Base-by-base conservation (phyloP, 2,888 invertebrate genomes). In the Dioctria rufipes region DNA sequence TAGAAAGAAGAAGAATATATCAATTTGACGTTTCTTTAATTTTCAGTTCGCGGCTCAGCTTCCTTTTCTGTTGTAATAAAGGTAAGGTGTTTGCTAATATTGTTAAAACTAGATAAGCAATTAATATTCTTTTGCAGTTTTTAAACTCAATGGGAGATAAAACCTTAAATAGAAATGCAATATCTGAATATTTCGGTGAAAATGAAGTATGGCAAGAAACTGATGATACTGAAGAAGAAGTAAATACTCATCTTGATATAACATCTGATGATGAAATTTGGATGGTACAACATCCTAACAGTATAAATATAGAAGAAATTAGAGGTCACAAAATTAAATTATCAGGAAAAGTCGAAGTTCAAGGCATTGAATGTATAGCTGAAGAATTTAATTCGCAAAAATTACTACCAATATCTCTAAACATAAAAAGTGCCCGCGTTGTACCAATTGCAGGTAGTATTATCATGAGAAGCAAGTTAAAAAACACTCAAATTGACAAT, bases 291-390 rank as follows among this genome's bases (percentile, higher is more conserved):
- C 58, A 58, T 37, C 67, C 79, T 0, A 69, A 60, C 46, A 60
- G 69, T 58, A 67, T 79, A 43, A 60, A 37, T 5, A 5, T 60
- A 8, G 37, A 58, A 5, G 8, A 43, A 3, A 9, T 79, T 4
- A 37, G 58, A n/a, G 46, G 39, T n/a, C 37, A 79, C 54, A 79
- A 46, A 43, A 9, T 79, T 8, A 79, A 79, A 69, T 37, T 79
- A 6, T 67, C 79, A 5, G 79, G 79, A 11, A 79, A 58, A 79
- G 25, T 60, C 9, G 8, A 3, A 3, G 9, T 43, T 5, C 3
- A 69, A 3, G 37, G 3, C 4, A 67, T 79, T 6, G 79, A 79
- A 25, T 5, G 25, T 37, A 39, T 79, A 11, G 54, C 69, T 37
- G 79, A 79, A 25, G 67, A 60, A 58, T 69, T 60, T 51, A 25